Evolutionary conservation across 1,140 invertebrate genomes (phyloP).

Genomic region (Drosophila kepulauana): DNA sequence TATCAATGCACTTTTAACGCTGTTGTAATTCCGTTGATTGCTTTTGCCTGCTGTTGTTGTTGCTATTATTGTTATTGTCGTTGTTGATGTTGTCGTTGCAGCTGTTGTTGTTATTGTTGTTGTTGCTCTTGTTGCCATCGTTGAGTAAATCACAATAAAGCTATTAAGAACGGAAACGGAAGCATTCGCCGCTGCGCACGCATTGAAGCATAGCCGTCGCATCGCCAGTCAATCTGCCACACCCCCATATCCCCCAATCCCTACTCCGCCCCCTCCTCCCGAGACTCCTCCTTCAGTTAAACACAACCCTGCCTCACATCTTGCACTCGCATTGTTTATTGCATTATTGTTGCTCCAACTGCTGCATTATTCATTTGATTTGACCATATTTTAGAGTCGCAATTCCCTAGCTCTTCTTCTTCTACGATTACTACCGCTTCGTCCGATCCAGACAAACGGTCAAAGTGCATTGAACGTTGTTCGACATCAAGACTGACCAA

Average conservation of each 20-base stretch:
- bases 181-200: constrained; percentile 82
- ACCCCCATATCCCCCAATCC: constrained; percentile 19
- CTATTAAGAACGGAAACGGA: constrained; percentile 84
- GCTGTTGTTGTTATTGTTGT: constrained; percentile 32
- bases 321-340: constrained; percentile 41
- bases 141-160: constrained; percentile 84
- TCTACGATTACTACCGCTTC: neutral
- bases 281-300: neutral
- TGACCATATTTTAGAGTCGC: constrained; percentile 35
- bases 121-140: constrained; percentile 36
- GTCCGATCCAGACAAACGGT: constrained; percentile 32
- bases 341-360: constrained; percentile 40
- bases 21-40: constrained; percentile 79
- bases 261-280: neutral
- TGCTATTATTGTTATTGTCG: constrained; percentile 20
- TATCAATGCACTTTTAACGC: constrained; percentile 76
- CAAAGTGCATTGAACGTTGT: constrained; percentile 52
- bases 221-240: constrained; percentile 56
- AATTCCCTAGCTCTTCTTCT: constrained; percentile 7
- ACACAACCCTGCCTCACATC: constrained; percentile 2
- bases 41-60: constrained; percentile 54
- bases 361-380: constrained; percentile 46
- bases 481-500: neutral
- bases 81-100: constrained; percentile 49
- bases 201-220: constrained; percentile 79